Base-by-base conservation (phyloP, 2,797 vertebrate genomes). In the Arctocebus calabarensis region DNA sequence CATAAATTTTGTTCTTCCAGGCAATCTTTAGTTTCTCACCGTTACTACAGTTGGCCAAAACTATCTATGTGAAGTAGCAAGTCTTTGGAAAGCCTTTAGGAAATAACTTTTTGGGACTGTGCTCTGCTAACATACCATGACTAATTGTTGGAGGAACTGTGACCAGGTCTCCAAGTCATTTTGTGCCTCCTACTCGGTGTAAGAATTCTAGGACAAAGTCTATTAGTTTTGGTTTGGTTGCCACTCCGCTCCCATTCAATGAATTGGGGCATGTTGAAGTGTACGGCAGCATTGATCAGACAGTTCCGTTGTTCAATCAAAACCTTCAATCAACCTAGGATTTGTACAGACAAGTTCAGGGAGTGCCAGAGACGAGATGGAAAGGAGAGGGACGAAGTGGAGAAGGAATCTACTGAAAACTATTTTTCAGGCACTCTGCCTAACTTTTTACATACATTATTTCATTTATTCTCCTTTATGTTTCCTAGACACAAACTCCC, bases 41-140 rank as follows among this genome's bases (percentile, higher is more conserved):
- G 59, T 79, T 82, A 88, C 93, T 85, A 84, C 59, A 83, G 45
- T 71, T 95, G 82, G 73, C 62, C 34, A 48, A 94, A 92, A 83
- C 29, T 59, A 27, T 84, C 79, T 61, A 23, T 61, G 32, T 88
- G 57, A 96, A 61, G 78, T 88, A 88, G 7, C 68, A 92, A 88
- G 66, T 79, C 66, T 96, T 93, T 93, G 92, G 88, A 94, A 92
- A 83, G 59, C 32, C 77, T 94, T 95, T 96, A 96, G 85, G 85
- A 94, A 97, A 90, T 62, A 91, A 78, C 43, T 70, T 94, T 90
- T 82, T 84, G 92, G 77, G 68, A 83, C 1, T 81, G 34, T 62
- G 6, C 86, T 94, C 88, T 22, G 57, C 40, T 75, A 90, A 96
- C 74, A 64, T 57, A 55, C 57, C 85, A 27, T 94, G 81, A 96